Percentiles rank a stretch among this genome's conserved stretches.
Conservation (phyloP, 1,140 invertebrate genomes). For the Drosophila nasuta region DNA sequence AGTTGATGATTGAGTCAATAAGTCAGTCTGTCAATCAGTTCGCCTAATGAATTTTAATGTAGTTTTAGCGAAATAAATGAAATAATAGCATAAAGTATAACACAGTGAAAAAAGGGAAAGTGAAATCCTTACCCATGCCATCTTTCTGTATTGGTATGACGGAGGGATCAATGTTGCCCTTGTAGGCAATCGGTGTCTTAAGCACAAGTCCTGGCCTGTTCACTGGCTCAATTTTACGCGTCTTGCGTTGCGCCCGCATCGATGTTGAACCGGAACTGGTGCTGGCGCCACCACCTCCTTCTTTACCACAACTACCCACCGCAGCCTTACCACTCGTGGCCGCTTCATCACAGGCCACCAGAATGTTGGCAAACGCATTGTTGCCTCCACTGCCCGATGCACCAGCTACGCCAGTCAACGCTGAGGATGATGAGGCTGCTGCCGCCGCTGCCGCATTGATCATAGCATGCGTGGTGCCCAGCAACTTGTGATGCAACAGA, state of each 20-base stretch:
- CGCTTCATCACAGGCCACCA: constrained; percentile 85
- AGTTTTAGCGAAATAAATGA: background rate
- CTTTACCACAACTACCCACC: constrained; percentile 27
- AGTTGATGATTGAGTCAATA: no score
- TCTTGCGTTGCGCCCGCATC: constrained; percentile 80
- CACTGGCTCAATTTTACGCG: constrained; percentile 90
- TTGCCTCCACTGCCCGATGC: constrained; percentile 69
- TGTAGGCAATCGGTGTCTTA: constrained; percentile 92
- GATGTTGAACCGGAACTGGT: constrained; percentile 38
- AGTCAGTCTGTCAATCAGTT: no score
- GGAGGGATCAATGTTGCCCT: constrained; percentile 91
- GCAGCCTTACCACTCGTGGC: constrained; percentile 34
- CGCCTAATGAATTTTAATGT: no score
- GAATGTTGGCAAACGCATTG: constrained; percentile 85
- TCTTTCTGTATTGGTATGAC: constrained; percentile 93
- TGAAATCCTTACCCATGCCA: constrained; percentile 90
- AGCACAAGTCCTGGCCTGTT: constrained; percentile 91
- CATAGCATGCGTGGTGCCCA: constrained; percentile 71
- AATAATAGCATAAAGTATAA: constrained; percentile 29
- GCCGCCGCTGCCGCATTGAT: constrained; percentile 30
- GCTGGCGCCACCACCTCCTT: constrained; percentile 3
- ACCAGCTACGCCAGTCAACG: constrained; percentile 27
- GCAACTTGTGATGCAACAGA: constrained; percentile 70
- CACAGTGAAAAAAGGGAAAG: constrained; percentile 9
- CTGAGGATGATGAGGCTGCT: constrained; percentile 27